A percentile compares a stretch with the other conserved stretches of the same genome.
Evolutionary conservation across 2,888 invertebrate genomes (phyloP).

Genomic region (Helicoverpa assulta): DNA sequence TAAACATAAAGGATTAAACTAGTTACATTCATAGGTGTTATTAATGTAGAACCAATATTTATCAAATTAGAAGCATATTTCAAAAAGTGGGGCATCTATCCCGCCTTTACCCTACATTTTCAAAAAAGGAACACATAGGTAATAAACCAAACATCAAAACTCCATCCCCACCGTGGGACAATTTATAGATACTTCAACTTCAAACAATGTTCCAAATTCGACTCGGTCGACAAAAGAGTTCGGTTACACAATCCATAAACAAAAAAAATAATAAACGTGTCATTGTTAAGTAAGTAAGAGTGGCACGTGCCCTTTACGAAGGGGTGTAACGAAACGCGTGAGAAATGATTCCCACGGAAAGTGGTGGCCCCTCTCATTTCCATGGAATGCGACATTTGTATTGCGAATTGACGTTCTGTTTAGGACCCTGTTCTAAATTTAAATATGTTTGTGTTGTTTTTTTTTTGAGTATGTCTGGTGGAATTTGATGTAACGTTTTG

Average conservation of each 20-base stretch:
- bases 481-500: not conserved
- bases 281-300: conserved; percentile 53
- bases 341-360: conserved; percentile 66
- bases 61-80: too few relatives aligned
- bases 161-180: not conserved
- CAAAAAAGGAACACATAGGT: not conserved
- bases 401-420: conserved; percentile 26
- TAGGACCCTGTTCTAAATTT: not conserved
- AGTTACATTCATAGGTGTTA: too few relatives aligned
- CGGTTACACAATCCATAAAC: conserved; percentile 23
- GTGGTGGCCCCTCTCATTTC: conserved; percentile 49
- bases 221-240: conserved; percentile 16
- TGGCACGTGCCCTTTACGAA: conserved; percentile 62
- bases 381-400: conserved; percentile 27
- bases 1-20: too few relatives aligned
- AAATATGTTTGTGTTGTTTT: conserved; percentile 1
- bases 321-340: conserved; percentile 42
- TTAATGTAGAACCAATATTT: too few relatives aligned
- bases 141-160: conserved; percentile 1
- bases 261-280: conserved; percentile 51
- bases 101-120: too few relatives aligned
- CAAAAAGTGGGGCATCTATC: too few relatives aligned
- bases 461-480: not conserved
- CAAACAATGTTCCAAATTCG: conserved; percentile 20
- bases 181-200: conserved; percentile 1